Conservation (phyloP, 2,888 invertebrate genomes). For the Tigriopus californicus region DNA sequence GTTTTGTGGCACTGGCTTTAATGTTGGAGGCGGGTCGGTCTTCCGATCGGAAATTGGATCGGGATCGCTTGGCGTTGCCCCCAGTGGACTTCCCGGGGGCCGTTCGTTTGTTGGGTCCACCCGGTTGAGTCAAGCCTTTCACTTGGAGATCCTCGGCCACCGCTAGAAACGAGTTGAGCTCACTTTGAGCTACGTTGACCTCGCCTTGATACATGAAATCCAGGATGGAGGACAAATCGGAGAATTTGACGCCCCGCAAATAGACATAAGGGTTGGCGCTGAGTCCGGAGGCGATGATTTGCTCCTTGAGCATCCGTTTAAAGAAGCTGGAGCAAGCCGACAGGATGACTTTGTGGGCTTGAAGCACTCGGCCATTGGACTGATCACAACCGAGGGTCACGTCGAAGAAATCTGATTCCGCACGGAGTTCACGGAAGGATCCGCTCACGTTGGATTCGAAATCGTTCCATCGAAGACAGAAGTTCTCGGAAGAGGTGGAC, state of each 20-base stretch:
- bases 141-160: slow-evolving; percentile 74
- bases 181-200: slow-evolving; percentile 64
- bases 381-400: slow-evolving; percentile 60
- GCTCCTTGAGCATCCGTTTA: slow-evolving; percentile 44
- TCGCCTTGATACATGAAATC: slow-evolving; percentile 89
- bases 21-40: no score
- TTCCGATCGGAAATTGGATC: no score
- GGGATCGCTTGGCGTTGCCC: no score
- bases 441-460: slow-evolving; percentile 83
- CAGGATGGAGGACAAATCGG: slow-evolving; percentile 67
- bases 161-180: slow-evolving; percentile 63
- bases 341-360: slow-evolving; percentile 84
- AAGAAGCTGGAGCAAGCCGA: slow-evolving; percentile 88
- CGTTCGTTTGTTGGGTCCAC: neutral
- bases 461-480: slow-evolving; percentile 90
- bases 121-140: slow-evolving; percentile 50
- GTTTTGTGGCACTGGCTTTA: no score
- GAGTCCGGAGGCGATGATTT: slow-evolving; percentile 43
- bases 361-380: slow-evolving; percentile 60
- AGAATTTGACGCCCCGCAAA: slow-evolving; percentile 70
- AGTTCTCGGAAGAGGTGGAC: slow-evolving; percentile 37
- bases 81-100: no score
- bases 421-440: slow-evolving; percentile 74
- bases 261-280: slow-evolving; percentile 71
- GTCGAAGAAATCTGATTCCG: slow-evolving; percentile 80